Percentiles rank a stretch among this genome's conserved stretches.
Evolutionary conservation across 1,140 invertebrate species (phyloP).

Genomic region (Augochlora pura): DNA sequence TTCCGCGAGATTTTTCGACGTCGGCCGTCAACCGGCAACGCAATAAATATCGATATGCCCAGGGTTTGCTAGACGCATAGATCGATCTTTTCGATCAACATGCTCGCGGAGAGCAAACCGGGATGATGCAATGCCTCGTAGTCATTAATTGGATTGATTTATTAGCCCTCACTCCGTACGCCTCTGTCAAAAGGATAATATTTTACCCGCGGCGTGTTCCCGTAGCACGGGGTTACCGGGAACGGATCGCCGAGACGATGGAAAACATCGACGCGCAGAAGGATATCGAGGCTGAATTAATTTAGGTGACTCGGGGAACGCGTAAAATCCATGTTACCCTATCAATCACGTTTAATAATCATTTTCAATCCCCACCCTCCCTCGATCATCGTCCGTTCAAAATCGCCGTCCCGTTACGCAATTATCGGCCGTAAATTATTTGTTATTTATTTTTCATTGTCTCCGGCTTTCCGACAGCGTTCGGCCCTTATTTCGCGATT

Average conservation of each 20-base stretch:
- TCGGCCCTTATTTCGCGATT: too few species aligned
- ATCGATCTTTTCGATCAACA: constrained; percentile 3
- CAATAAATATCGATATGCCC: neutral
- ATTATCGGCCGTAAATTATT: neutral
- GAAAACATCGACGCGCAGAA: neutral
- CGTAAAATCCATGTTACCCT: neutral
- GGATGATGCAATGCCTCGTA: constrained; percentile 1
- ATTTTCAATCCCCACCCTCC: neutral
- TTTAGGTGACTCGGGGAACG: neutral
- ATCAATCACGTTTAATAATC: constrained; percentile 4
- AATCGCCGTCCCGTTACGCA: neutral
- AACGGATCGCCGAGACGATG: neutral
- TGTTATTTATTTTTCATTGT: too few species aligned
- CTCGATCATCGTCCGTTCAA: neutral
- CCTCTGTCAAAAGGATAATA: constrained; percentile 4
- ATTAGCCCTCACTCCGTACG: neutral
- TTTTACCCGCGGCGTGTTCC: constrained; percentile 2
- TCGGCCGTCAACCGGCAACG: neutral
- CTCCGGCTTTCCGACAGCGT: too few species aligned
- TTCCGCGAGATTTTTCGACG: neutral
- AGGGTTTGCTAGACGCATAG: neutral
- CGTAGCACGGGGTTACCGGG: neutral
- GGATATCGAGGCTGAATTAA: neutral
- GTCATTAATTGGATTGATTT: constrained; percentile 6
- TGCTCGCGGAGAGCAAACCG: neutral